phyloP scores from a whole-genome alignment of 2,797 vertebrate genomes.

The Cossypha niveicapilla region DNA sequence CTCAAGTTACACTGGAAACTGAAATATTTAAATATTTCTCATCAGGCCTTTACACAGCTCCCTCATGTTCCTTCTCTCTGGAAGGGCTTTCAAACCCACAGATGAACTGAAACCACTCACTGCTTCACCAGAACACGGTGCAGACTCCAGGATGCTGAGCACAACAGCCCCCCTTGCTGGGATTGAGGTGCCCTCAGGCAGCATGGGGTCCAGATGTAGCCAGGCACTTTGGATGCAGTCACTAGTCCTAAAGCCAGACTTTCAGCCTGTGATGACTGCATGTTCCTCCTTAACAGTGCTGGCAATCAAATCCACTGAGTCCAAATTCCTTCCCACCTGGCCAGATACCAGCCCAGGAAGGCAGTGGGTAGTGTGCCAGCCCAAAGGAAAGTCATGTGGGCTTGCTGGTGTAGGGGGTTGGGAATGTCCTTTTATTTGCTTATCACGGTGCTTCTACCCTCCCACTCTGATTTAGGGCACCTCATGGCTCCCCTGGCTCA shows the following conservation, averaged over 20 bases:
- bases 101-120: background rate
- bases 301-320: background rate
- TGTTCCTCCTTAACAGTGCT: background rate
- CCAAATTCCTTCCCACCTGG: background rate
- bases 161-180: background rate
- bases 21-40: slow-evolving; percentile 24
- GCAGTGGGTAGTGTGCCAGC: background rate
- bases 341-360: background rate
- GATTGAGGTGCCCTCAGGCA: background rate
- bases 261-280: fast-evolving
- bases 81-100: background rate
- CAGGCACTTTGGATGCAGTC: background rate
- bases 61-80: background rate
- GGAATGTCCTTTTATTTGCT: background rate
- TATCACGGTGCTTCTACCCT: background rate
- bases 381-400: fast-evolving
- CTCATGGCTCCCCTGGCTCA: background rate
- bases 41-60: background rate
- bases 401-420: fast-evolving
- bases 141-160: background rate
- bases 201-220: background rate
- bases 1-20: background rate
- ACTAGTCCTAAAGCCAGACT: background rate
- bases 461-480: fast-evolving
- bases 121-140: fast-evolving